Percentiles rank a stretch among this genome's conserved stretches.
phyloP scores from a whole-genome alignment of 2,113 vertebrate genomes.

The Chlorodrepanis virens region DNA sequence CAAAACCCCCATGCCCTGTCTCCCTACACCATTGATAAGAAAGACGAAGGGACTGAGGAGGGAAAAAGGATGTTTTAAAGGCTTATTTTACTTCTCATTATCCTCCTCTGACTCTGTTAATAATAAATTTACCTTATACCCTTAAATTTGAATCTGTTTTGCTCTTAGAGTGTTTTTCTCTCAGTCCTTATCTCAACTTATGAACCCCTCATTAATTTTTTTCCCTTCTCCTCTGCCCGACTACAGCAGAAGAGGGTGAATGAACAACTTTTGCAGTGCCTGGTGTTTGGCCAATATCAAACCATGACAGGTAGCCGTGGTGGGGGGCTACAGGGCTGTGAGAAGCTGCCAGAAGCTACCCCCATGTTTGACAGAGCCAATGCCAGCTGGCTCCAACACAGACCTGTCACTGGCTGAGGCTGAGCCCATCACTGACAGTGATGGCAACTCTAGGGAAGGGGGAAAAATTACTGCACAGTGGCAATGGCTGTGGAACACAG shows the following conservation, averaged over 20 bases:
- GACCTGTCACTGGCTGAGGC: not conserved
- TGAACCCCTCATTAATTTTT: not conserved
- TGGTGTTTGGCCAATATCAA: not conserved
- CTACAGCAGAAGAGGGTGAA: not conserved
- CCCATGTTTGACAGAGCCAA: not conserved
- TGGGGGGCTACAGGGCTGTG: not conserved
- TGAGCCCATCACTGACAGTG: not conserved
- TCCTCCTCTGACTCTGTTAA: not conserved
- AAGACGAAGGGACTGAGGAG: not conserved
- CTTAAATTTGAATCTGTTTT: not conserved
- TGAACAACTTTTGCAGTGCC: rapidly evolving
- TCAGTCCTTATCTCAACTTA: not conserved
- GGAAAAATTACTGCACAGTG: not conserved
- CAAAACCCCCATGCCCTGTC: not conserved
- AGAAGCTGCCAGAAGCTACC: not conserved
- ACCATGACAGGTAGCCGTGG: rapidly evolving
- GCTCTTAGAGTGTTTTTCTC: not conserved
- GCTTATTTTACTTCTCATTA: not conserved
- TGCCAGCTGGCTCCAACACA: not conserved
- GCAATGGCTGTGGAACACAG: not conserved
- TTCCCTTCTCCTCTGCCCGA: not conserved
- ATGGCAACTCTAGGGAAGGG: not conserved
- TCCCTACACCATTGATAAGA: not conserved
- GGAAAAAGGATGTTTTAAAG: not conserved
- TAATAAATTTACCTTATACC: not conserved